Percentiles rank a stretch among this genome's conserved stretches.
Evolutionary conservation across 1,140 invertebrate genomes (phyloP).

Genomic region (Oryctes rhinoceros): DNA sequence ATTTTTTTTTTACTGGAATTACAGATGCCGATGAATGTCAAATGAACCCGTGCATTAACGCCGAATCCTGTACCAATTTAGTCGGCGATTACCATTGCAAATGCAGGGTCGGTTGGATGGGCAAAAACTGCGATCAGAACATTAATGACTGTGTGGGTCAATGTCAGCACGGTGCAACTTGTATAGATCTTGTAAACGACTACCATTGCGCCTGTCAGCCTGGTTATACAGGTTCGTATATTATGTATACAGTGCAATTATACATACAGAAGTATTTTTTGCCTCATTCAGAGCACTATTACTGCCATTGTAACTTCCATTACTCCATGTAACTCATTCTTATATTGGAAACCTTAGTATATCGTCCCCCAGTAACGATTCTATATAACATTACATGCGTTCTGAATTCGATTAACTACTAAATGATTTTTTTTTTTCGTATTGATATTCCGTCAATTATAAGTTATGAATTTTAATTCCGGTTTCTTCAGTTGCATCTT

Average conservation of each 20-base stretch:
- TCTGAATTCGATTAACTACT: neutral
- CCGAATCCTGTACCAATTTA: slow-evolving; percentile 79
- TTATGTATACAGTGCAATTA: slow-evolving; percentile 37
- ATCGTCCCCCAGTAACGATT: neutral
- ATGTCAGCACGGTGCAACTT: slow-evolving; percentile 86
- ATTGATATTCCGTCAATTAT: too few relatives aligned
- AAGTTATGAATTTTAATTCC: too few relatives aligned
- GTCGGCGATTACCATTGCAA: slow-evolving; percentile 85
- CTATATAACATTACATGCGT: neutral
- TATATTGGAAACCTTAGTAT: neutral
- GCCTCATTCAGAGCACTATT: slow-evolving; percentile 6
- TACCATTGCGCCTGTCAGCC: slow-evolving; percentile 84
- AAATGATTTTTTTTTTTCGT: neutral
- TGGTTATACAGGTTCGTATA: slow-evolving; percentile 76
- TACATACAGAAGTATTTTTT: slow-evolving; percentile 30
- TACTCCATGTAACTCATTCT: too few relatives aligned
- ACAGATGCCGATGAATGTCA: slow-evolving; percentile 74
- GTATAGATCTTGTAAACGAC: slow-evolving; percentile 83
- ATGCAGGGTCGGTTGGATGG: slow-evolving; percentile 86
- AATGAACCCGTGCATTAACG: slow-evolving; percentile 78
- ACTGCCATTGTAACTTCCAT: neutral
- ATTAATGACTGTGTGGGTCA: slow-evolving; percentile 90
- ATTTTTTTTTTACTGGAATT: slow-evolving; percentile 44
- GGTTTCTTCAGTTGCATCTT: too few relatives aligned
- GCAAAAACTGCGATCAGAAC: slow-evolving; percentile 86